phyloP scores from a whole-genome alignment of 2,113 vertebrate species.

The Rhinolophus ferrumequinum region DNA sequence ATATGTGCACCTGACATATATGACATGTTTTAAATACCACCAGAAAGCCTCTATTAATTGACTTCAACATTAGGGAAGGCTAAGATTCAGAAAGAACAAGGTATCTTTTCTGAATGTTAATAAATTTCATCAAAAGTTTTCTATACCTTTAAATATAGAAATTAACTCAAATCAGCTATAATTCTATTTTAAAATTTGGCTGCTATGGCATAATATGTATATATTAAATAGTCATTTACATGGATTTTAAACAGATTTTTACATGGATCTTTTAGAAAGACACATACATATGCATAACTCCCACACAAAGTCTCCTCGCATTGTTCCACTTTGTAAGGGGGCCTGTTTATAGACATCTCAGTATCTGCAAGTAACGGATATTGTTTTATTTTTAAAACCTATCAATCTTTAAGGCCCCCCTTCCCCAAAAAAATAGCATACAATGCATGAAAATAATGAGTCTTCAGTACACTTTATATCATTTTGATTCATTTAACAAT shows the following conservation, averaged over 20 bases:
- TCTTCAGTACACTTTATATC: neutral
- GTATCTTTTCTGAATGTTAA: neutral
- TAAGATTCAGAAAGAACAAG: constrained; percentile 10
- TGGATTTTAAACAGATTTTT: neutral
- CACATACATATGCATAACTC: neutral
- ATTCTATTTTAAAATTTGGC: constrained; percentile 31
- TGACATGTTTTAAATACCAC: neutral
- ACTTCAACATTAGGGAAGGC: neutral
- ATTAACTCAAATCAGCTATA: neutral
- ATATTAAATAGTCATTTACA: neutral
- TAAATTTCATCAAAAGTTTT: constrained; percentile 1
- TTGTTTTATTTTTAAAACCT: constrained; percentile 15
- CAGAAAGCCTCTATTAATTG: neutral
- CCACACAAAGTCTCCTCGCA: neutral
- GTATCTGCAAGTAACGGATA: neutral
- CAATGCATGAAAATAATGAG: neutral
- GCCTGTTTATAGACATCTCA: neutral
- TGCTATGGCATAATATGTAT: neutral
- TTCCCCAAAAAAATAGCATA: neutral
- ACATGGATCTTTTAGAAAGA: neutral
- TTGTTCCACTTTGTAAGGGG: neutral
- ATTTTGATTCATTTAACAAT: constrained; percentile 16
- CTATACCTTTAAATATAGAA: constrained; percentile 43
- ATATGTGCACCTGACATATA: neutral
- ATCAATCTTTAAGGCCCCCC: neutral